phyloP scores from a whole-genome alignment of 1,140 invertebrate species.

The Sarcophaga peregrina region DNA sequence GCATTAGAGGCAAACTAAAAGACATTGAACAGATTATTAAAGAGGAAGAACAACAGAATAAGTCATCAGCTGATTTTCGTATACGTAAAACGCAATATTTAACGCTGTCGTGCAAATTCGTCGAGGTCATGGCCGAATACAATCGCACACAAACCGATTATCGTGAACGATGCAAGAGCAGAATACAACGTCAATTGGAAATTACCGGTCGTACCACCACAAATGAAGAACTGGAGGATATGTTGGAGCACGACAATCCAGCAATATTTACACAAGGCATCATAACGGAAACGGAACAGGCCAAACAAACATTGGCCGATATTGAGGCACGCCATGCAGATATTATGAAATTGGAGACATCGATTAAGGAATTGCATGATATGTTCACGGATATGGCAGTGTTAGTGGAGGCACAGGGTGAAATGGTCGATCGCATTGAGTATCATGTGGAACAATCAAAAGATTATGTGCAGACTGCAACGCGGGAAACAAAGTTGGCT shows the following conservation, averaged over 20 bases:
- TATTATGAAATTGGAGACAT: conserved; percentile 98
- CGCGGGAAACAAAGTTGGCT: conserved; percentile 99
- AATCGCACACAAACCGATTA: conserved; percentile 99
- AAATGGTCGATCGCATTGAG: conserved; percentile 99
- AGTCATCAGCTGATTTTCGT: conserved; percentile 97
- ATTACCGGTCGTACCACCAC: conserved; percentile 96
- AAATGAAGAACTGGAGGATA: conserved; percentile 97
- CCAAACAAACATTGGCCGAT: conserved; percentile 96
- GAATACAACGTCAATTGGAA: conserved; percentile 98
- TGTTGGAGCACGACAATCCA: conserved; percentile 97
- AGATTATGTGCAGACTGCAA: conserved; percentile 99
- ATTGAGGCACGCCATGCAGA: conserved; percentile 98
- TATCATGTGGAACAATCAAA: conserved; percentile 99
- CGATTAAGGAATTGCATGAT: conserved; percentile 97
- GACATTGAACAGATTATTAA: conserved; percentile 99
- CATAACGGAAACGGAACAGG: conserved; percentile 98
- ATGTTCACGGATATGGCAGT: conserved; percentile 99
- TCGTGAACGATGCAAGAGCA: conserved; percentile 97
- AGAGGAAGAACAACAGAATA: conserved; percentile 94
- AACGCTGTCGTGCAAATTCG: conserved; percentile 96
- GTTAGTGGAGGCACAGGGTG: conserved; percentile 97
- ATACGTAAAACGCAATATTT: conserved; percentile 99
- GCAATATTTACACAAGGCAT: conserved; percentile 98
- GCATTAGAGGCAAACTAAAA: conserved; percentile 99
- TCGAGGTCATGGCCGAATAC: conserved; percentile 99